Evolutionary conservation across 2,113 vertebrate species (phyloP).

Genomic region (Heterotis niloticus): DNA sequence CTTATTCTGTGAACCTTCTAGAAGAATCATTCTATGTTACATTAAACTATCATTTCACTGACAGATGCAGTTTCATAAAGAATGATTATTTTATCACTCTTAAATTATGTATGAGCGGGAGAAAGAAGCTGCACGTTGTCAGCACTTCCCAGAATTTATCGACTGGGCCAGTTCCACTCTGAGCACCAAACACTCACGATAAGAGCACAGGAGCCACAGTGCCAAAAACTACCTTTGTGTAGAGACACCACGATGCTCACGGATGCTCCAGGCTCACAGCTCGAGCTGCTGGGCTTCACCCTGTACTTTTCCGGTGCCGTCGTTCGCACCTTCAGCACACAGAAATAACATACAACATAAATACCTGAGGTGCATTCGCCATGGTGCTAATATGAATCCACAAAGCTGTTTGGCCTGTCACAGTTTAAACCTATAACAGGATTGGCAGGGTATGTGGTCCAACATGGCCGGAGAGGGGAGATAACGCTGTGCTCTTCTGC

Average conservation of each 20-base stretch:
- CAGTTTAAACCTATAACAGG: no score
- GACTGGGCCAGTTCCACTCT: not conserved
- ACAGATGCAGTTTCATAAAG: not conserved
- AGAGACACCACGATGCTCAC: constrained; percentile 88
- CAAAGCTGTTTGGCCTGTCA: no score
- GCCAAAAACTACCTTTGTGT: constrained; percentile 76
- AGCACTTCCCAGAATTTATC: constrained; percentile 2
- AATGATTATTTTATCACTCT: constrained; percentile 46
- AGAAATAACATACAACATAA: not conserved
- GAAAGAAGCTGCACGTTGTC: not conserved
- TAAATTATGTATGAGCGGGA: constrained; percentile 46
- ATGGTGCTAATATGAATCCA: no score
- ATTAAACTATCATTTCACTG: not conserved
- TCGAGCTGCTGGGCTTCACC: constrained; percentile 94
- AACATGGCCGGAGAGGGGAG: no score
- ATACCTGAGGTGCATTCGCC: no score
- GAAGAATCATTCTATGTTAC: not conserved
- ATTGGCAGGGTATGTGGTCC: no score
- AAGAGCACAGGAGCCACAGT: no score
- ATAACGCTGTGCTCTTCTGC: no score
- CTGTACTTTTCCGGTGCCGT: constrained; percentile 96
- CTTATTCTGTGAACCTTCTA: not conserved
- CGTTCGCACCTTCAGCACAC: constrained; percentile 78
- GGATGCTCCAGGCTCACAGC: constrained; percentile 82
- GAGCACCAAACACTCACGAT: not conserved